Evolutionary conservation across 2,113 vertebrate species (phyloP).

Genomic region (Noctilio leporinus): DNA sequence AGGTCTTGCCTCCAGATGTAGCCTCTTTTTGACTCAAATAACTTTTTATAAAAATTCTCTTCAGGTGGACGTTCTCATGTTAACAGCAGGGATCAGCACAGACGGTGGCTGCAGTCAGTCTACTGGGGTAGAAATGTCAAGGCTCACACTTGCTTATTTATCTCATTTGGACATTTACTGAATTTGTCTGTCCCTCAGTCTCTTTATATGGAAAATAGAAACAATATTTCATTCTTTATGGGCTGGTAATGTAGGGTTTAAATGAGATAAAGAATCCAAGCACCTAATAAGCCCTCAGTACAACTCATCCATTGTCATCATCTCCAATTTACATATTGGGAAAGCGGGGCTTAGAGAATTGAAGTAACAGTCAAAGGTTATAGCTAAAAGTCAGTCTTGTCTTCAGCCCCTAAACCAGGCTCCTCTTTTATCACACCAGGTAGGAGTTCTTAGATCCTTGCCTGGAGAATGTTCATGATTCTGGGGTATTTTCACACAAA

Average conservation of each 20-base stretch:
- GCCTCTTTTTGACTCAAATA: not conserved
- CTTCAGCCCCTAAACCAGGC: not conserved
- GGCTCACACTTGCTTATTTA: not conserved
- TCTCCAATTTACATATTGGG: not conserved
- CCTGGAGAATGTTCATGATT: not conserved
- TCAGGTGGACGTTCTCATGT: not conserved
- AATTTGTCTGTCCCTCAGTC: not conserved
- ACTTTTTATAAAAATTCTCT: not conserved
- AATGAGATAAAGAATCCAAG: not conserved
- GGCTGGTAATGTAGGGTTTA: not conserved
- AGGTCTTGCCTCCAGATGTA: not conserved
- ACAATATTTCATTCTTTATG: not conserved
- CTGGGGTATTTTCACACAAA: not conserved
- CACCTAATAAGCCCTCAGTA: not conserved
- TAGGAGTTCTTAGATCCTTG: not conserved
- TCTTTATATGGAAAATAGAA: not conserved
- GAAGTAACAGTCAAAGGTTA: not conserved
- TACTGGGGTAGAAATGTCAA: not conserved
- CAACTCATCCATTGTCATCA: not conserved
- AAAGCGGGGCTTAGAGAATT: not conserved
- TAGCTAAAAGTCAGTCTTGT: not conserved
- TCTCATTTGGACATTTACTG: not conserved
- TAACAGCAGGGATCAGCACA: not conserved
- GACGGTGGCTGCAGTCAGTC: not conserved
- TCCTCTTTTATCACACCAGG: accelerated